phyloP scores from a whole-genome alignment of 2,888 invertebrate genomes.

The Anticlea derivata region DNA sequence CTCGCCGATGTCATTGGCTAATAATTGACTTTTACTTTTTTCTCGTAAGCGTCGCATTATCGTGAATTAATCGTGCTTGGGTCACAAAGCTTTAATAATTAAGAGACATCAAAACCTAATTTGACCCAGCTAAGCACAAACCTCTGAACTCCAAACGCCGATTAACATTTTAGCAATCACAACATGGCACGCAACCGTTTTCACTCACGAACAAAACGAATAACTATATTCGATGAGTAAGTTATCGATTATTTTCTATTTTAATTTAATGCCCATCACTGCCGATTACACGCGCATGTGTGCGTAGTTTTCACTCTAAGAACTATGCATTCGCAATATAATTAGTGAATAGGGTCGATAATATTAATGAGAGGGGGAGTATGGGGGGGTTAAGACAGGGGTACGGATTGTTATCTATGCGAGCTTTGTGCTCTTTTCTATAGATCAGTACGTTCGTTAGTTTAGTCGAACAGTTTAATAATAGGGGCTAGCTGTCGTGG shows the following conservation, averaged over 20 bases:
- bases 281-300: slow-evolving; percentile 56
- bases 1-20: too few relatives aligned
- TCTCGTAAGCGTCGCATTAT: too few relatives aligned
- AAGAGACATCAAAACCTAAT: slow-evolving; percentile 4
- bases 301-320: slow-evolving; percentile 39
- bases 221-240: slow-evolving; percentile 65
- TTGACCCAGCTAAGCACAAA: slow-evolving; percentile 51
- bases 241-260: slow-evolving; percentile 64
- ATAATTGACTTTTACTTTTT: too few relatives aligned
- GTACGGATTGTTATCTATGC: slow-evolving; percentile 76
- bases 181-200: slow-evolving; percentile 68
- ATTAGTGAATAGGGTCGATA: slow-evolving; percentile 82
- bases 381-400: slow-evolving; percentile 59
- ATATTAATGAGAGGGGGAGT: slow-evolving; percentile 82
- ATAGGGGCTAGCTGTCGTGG: slow-evolving; percentile 70
- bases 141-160: slow-evolving; percentile 60
- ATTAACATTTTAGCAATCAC: slow-evolving; percentile 77
- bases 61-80: too few relatives aligned
- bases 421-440: slow-evolving; percentile 80
- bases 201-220: slow-evolving; percentile 64
- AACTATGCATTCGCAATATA: slow-evolving; percentile 80
- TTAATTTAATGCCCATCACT: slow-evolving; percentile 72
- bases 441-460: slow-evolving; percentile 74
- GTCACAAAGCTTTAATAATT: not conserved
- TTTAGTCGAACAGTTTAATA: slow-evolving; percentile 81